Base-by-base conservation (phyloP, 2,797 vertebrate species). In the Lacerta bilineata region DNA sequence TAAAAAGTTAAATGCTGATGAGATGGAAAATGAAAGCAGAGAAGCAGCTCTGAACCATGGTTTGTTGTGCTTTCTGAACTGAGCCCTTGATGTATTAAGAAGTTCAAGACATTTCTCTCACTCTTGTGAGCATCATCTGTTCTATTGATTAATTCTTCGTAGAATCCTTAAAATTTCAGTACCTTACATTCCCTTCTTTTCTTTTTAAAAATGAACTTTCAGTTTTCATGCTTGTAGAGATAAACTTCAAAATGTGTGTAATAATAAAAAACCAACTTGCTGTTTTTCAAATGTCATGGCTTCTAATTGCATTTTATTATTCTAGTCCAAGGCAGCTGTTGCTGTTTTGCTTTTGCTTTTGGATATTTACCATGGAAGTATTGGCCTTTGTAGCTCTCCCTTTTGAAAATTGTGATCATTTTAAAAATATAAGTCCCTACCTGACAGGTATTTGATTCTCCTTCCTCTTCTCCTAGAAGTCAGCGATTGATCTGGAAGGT, bases 271-370 rank as follows among this genome's bases (percentile, higher is more conserved):
- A 15, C 50, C 69, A 33, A 50, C 33, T 72, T 71, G 59, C 10
- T 77, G 55, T 85, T 85, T 85, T 78, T 68, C 75, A 85, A 85
- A 85, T 50, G 39, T 18, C 27, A 85, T 66, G 41, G 39, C 74
- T 68, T 78, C 74, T 68, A 46, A 85, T 85, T 85, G 59, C 41
- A n/a, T 64, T 41, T 50, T 64, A 85, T 75, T 61, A 75, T 59
- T 84, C 72, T 43, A 8, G 17, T n/a, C 74, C 39, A 41, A 84
- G 33, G 27, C 59, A 66, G n/a, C 39, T n/a, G 41, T 85, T 77
- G 72, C 8, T 85, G 74, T n/a, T 77, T 85, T 85, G 55, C 20
- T 43, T 75, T 36, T 74, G 75, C 9, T 77, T 84, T 64, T 85
- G 59, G 15, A 68, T 68, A 39, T 68, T 66, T 82, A 23, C 61